A percentile compares a stretch with the other conserved stretches of the same genome.
Conservation (phyloP, 23 tunicate species). For the Corella eumyota region DNA sequence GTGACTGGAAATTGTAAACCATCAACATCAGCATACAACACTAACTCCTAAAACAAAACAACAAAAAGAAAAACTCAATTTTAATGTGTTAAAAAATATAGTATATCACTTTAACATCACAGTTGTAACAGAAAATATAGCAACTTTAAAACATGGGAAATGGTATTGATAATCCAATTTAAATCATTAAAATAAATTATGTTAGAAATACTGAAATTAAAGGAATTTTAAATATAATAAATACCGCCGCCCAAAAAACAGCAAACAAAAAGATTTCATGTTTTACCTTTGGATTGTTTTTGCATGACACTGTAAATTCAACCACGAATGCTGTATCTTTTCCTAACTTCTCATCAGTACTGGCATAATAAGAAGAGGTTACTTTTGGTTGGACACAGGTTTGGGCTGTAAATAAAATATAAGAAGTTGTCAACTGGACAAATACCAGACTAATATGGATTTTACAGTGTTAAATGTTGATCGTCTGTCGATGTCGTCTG, state of each 20-base stretch:
- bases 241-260: too few relatives aligned
- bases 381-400: conserved; percentile 36
- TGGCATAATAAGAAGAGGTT: conserved; percentile 33
- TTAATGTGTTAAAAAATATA: neutral
- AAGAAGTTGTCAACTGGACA: too few relatives aligned
- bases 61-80: neutral
- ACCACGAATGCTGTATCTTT: conserved; percentile 50
- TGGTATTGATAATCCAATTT: neutral
- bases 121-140: neutral
- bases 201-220: too few relatives aligned
- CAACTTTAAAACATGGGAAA: neutral
- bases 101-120: neutral
- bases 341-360: conserved; percentile 38
- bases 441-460: too few relatives aligned
- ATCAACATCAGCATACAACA: conserved; percentile 65
- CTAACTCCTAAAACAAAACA: conserved; percentile 15
- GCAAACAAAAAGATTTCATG: neutral
- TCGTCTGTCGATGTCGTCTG: too few relatives aligned
- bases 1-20: conserved; percentile 62
- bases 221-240: too few relatives aligned
- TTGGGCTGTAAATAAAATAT: neutral
- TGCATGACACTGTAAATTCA: conserved; percentile 48
- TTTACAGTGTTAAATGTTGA: too few relatives aligned
- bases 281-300: conserved; percentile 25
- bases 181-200: too few relatives aligned